Evolutionary conservation across 2,888 invertebrate genomes (phyloP), one percentile per base, ranked within the genome.

Genomic region (Agrotis exclamationis): DNA sequence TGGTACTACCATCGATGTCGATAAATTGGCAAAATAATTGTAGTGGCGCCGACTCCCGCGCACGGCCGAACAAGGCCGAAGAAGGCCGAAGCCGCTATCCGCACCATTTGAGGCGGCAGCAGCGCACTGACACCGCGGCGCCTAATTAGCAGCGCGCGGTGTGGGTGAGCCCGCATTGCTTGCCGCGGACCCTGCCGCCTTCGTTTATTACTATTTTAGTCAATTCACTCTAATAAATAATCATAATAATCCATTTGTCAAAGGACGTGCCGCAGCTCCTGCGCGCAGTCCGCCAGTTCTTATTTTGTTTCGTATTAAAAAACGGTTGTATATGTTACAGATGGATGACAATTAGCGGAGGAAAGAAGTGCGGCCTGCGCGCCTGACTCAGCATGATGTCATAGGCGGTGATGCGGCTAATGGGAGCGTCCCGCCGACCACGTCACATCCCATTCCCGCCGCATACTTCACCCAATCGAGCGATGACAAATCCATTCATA

Each of bases 401-500:
- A 95, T 93, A 85, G 79, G 85, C 88, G 85, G 85, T 84, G 87
- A 85, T 88, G 89, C 85, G 84, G 85, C 87, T 89, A 91, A 93
- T 93, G 91, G 94, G 93, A 94, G 93, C 95, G 95, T 93, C 94
- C 94, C 92, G 90, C 87, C 89, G 85, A 85, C 76, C 85, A 87
- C 92, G 91, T 91, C 93, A 93, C 91, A 86, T 91, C 92, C 93
- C 93, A 93, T 92, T 92, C 94, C 94, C 88, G 90, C 80, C 92
- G 91, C 94, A 94, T 94, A 92, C 92, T 93, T 94, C 91, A 90
- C 87, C 94, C 93, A 94, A 95, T 95, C 92, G 93, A 94, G 95
- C 94, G 94, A 94, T 95, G 95, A 95, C 95, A 94, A 93, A 92
- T 90, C 92, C 94, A 94, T 95, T 95, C 95, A 94, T 92, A 91